Conservation (phyloP, 2,797 vertebrate species). For the Karalla daura region DNA sequence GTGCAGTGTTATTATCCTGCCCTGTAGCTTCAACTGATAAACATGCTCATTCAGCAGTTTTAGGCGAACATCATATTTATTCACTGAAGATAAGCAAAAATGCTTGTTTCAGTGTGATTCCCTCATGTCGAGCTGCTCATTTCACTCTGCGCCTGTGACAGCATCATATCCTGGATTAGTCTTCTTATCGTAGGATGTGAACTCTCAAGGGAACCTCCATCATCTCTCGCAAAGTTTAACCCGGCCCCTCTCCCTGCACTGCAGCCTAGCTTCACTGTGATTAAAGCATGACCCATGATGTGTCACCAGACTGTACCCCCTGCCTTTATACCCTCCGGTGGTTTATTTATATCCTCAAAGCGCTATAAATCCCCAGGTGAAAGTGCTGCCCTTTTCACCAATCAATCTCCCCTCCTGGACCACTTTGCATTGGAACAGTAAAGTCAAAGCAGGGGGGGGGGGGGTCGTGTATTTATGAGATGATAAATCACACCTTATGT, state of each 20-base stretch:
- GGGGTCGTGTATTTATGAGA: conserved; percentile 35
- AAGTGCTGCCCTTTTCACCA: conserved; percentile 79
- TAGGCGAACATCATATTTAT: conserved; percentile 54
- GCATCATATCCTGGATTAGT: conserved; percentile 38
- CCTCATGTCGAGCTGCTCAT: conserved; percentile 16
- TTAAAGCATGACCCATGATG: conserved; percentile 74
- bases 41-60: conserved; percentile 70
- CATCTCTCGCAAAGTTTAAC: conserved; percentile 46
- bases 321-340: conserved; percentile 58
- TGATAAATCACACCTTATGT: conserved; percentile 41
- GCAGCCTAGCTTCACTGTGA: conserved; percentile 66
- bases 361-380: conserved; percentile 78
- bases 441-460: conserved; percentile 34
- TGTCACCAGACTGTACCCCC: conserved; percentile 62
- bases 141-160: conserved; percentile 43
- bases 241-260: conserved; percentile 27
- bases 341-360: conserved; percentile 80
- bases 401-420: conserved; percentile 71
- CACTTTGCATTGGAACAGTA: conserved; percentile 53
- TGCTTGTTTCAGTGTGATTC: conserved; percentile 33
- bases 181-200: conserved; percentile 43
- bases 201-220: conserved; percentile 44
- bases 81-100: conserved; percentile 67
- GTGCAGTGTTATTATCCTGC: conserved; percentile 64
- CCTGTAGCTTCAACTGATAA: conserved; percentile 61